A percentile compares a stretch with the other conserved stretches of the same genome.
These are phyloP conservation scores for Meloidogyne hapla DNA, from an alignment of 1,140 invertebrate genomes.

Conservation along the genomic window DNA sequence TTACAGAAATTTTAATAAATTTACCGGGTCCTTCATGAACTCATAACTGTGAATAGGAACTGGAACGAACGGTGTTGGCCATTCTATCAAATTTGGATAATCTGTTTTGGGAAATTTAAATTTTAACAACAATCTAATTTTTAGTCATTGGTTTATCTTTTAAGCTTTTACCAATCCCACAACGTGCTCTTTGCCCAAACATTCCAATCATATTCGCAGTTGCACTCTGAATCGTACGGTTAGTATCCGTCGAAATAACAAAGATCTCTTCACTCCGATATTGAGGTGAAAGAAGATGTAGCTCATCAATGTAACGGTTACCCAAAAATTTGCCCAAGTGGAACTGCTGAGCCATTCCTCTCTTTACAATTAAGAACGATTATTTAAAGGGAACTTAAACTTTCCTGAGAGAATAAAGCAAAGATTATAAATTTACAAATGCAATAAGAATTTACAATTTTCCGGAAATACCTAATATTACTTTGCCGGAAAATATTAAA, in stretches of 20 bases:
- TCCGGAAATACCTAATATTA: too few relatives aligned
- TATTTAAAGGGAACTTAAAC: too few relatives aligned
- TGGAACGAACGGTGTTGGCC: conserved; percentile 24
- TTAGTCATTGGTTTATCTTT: not conserved
- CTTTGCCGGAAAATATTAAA: too few relatives aligned
- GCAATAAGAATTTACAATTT: too few relatives aligned
- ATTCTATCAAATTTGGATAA: conserved; percentile 27
- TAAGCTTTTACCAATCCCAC: conserved; percentile 11
- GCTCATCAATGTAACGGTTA: conserved; percentile 65
- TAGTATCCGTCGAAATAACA: conserved; percentile 28
- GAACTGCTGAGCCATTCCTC: conserved; percentile 25
- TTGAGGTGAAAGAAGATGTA: conserved; percentile 14
- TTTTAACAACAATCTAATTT: too few relatives aligned
- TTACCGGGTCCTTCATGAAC: conserved; percentile 31
- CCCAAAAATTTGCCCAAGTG: conserved; percentile 79
- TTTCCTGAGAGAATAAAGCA: too few relatives aligned
- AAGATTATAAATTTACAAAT: too few relatives aligned
- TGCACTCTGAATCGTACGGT: conserved; percentile 27
- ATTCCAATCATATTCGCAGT: conserved; percentile 30
- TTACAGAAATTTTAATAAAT: conserved; percentile 4
- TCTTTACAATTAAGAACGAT: conserved; percentile 7
- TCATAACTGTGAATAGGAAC: conserved; percentile 29
- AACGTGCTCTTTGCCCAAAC: conserved; percentile 9
- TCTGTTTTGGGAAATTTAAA: not conserved
- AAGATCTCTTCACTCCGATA: conserved; percentile 10